Percentiles rank a stretch among this genome's conserved stretches.
phyloP scores from a whole-genome alignment of 2,113 vertebrate species.

The Rhinolophus ferrumequinum region DNA sequence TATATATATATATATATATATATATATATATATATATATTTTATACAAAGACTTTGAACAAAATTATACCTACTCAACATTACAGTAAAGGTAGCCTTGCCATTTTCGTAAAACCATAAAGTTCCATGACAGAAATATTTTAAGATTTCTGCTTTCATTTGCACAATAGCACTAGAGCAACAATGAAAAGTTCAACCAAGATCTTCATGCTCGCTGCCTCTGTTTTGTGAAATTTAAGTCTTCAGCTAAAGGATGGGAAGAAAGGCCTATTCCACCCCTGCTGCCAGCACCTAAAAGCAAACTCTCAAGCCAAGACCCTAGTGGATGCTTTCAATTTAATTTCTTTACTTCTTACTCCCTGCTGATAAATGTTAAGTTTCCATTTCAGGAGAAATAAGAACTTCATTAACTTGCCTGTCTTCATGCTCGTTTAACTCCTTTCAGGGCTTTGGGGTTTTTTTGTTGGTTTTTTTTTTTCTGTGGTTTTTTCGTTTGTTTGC shows the following conservation, averaged over 20 bases:
- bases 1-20: background rate
- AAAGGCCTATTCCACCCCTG: background rate
- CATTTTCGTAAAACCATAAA: background rate
- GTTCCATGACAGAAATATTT: background rate
- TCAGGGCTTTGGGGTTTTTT: background rate
- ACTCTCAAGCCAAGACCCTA: background rate
- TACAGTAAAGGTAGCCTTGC: background rate
- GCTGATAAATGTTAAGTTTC: constrained; percentile 53
- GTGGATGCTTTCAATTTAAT: constrained; percentile 16
- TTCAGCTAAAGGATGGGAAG: background rate
- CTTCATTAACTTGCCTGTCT: constrained; percentile 56
- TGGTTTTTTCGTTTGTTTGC: background rate
- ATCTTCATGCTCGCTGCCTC: background rate
- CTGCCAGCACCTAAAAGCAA: background rate
- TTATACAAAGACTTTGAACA: background rate
- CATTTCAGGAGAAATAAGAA: constrained; percentile 56
- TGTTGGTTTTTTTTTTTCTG: background rate
- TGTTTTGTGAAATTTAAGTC: constrained; percentile 8
- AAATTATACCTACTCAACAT: constrained; percentile 16
- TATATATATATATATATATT: background rate
- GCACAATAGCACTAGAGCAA: background rate
- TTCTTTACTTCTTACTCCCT: constrained; percentile 40
- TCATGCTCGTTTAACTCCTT: constrained; percentile 35
- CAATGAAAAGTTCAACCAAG: background rate
- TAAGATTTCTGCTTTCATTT: constrained; percentile 12